These are phyloP conservation scores for Drosophila buzzatii DNA, from an alignment of 2,888 invertebrate species.

Conservation along the genomic window DNA sequence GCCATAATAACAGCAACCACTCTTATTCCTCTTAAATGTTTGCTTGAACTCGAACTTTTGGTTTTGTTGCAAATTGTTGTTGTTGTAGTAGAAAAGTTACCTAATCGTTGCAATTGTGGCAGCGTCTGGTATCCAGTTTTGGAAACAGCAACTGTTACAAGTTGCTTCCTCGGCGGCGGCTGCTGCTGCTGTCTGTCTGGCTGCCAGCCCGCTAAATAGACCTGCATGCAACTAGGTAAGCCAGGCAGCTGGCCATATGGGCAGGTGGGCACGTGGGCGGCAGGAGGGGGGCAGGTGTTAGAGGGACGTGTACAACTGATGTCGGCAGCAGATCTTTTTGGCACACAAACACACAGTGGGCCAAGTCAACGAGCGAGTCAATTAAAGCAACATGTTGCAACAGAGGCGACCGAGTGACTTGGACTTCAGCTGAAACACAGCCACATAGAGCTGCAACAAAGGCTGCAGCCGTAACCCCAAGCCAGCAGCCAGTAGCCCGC, in stretches of 20 bases:
- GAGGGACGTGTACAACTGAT: conserved; percentile 28
- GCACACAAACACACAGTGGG: conserved; percentile 68
- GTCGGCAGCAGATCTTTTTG: conserved; percentile 34
- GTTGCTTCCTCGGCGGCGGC: conserved; percentile 62
- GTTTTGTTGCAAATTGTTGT: conserved; percentile 6
- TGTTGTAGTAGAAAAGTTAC: conserved; percentile 49
- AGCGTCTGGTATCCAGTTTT: conserved; percentile 48
- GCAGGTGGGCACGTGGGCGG: conserved; percentile 10
- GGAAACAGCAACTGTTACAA: conserved; percentile 56
- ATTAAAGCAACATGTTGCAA: conserved; percentile 78
- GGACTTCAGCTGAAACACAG: conserved; percentile 47
- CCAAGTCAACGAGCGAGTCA: conserved; percentile 53
- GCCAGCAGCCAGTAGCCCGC: background rate
- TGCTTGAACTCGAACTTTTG: conserved; percentile 84
- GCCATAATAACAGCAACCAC: conserved; percentile 8
- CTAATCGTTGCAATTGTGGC: conserved; percentile 62
- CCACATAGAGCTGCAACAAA: conserved; percentile 6
- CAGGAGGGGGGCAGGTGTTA: conserved; percentile 2
- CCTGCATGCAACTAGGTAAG: conserved; percentile 26
- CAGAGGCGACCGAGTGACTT: conserved; percentile 78
- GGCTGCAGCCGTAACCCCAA: conserved; percentile 18
- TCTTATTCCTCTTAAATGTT: conserved; percentile 46
- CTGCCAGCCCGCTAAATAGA: conserved; percentile 51
- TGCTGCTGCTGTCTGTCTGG: conserved; percentile 12
- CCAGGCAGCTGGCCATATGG: conserved; percentile 22